Evolutionary conservation across 2,888 invertebrate species (phyloP).

Genomic region (Euzophera pinguis): DNA sequence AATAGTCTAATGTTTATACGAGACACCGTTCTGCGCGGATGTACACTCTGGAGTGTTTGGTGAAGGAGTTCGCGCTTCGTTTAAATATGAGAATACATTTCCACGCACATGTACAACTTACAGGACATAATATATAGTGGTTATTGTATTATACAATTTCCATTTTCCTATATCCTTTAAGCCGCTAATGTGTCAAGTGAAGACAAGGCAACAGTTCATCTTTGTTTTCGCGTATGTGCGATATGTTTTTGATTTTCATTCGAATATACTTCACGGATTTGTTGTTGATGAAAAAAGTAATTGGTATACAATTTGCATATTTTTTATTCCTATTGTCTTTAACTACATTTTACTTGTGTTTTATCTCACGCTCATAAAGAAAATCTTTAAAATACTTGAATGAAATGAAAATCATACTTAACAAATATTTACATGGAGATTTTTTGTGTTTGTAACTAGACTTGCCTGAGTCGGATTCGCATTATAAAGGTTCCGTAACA

Average conservation of each 20-base stretch:
- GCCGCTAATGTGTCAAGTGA: background rate
- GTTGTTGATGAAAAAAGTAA: background rate
- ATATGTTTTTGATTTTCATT: background rate
- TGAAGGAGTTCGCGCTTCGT: slow-evolving; percentile 18
- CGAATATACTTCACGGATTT: background rate
- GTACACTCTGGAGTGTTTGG: slow-evolving; percentile 19
- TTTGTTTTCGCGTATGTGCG: background rate
- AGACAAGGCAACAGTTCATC: background rate
- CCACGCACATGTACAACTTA: background rate
- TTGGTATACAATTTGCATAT: too few relatives aligned
- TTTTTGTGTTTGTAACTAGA: too few relatives aligned
- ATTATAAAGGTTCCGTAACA: too few relatives aligned
- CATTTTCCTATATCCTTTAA: background rate
- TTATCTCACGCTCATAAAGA: too few relatives aligned
- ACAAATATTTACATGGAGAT: too few relatives aligned
- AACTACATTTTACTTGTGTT: too few relatives aligned
- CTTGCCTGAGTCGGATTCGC: too few relatives aligned
- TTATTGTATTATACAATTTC: background rate
- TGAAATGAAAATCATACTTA: too few relatives aligned
- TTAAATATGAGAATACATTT: slow-evolving; percentile 24
- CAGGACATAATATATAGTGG: slow-evolving; percentile 1
- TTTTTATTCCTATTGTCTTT: too few relatives aligned
- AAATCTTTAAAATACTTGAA: too few relatives aligned
- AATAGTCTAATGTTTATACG: slow-evolving; percentile 11
- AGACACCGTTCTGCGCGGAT: slow-evolving; percentile 17